Base-by-base conservation (phyloP, 1,140 invertebrate genomes). In the Pseudomyrmex gracilis region DNA sequence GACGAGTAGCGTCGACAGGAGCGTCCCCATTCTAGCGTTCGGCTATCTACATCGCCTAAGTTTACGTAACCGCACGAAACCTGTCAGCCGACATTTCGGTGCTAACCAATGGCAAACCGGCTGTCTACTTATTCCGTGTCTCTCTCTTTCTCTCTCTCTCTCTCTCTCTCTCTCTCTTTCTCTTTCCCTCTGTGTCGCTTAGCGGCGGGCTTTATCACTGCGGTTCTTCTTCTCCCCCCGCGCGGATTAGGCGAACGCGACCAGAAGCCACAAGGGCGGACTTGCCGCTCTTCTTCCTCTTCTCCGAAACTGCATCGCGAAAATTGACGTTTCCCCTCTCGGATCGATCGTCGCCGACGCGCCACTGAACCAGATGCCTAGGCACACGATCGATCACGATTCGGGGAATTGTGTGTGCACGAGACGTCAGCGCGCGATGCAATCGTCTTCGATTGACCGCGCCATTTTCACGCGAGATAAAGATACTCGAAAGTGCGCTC, bases 31-130 rank as follows among this genome's bases (percentile, higher is more conserved):
- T 93, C 90, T 92, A 92, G 91, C 34, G 34, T 92, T 93, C 78
- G 90, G 87, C 91, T 92, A 93, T 93, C 90, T 91, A 90, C 92
- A 93, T 93, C 92, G 91, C 92, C 66, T 91, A 93, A 93, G 90
- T 93, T 94, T 93, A 93, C 92, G 90, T 93, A 93, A 94, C 92
- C 93, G 85, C 92, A 91, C 90, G 87, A 90, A 92, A 93, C 91
- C 92, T 92, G 92, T 93, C 91, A 92, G 87, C 89, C 89, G 90
- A 91, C 92, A 91, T 93, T 93, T 93, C 89, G 91, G 90, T 90
- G 74, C 86, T 89, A 88, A 90, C 87, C 90, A 90, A 89, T 91
- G 89, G 77, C 89, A 76, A 85, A 70, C 53, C 51, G 60, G 85
- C 80, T 76, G 66, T 87, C 76, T 67, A 34, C 34, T 34, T 34